Base-by-base conservation (phyloP, 1,140 invertebrate genomes). In the Euura saliciscinereae region DNA sequence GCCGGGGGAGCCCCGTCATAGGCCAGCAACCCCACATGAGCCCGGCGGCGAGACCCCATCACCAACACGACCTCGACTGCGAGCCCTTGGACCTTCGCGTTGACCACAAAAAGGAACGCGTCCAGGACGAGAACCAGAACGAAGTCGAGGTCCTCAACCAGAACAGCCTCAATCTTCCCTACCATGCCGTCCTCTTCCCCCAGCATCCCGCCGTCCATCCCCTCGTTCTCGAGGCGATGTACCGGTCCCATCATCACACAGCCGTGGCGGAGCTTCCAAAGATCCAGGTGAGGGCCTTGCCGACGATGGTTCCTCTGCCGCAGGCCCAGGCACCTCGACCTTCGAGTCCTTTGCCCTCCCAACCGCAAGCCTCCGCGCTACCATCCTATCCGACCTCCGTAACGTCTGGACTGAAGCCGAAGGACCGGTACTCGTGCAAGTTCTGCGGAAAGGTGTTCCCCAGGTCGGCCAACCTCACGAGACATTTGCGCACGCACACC, bases 371-470 rank as follows among this genome's bases (percentile, higher is more conserved):
- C 65, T 84, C 88, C 8, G 87, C 85, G 7, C 81, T 88, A 13
- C 88, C 89, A 2, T 84, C 87, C 0, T 89, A 89, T 73, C 79
- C 83, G 0, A 80, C 84, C 64, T 75, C 70, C 4, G 79, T 82
- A 1, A 85, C 89, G 2, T 87, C 89, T 4, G 88, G 89, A 2
- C 88, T 90, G 11, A 91, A 95, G 79, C 90, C 92, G 10, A 92
- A 94, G 80, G 98, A 99, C 85, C 91, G 98, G 46, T 99, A 99
- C 87, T 95, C 96, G 3, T 99, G 98, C 88, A 98, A 98, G 83
- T 99, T 98, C 87, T 99, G 98, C 85, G 97, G 97, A 6, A 99
- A 99, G 86, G 94, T 96, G 4, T 99, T 99, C 83, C 99, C 99
- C 0, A 90, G 99, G n/a, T 99, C 97, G 44, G 98, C 98, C 7